Percentiles rank a stretch among this genome's conserved stretches.
Evolutionary conservation across 2,797 vertebrate genomes (phyloP).

Genomic region (Melanotaenia maccullochi): DNA sequence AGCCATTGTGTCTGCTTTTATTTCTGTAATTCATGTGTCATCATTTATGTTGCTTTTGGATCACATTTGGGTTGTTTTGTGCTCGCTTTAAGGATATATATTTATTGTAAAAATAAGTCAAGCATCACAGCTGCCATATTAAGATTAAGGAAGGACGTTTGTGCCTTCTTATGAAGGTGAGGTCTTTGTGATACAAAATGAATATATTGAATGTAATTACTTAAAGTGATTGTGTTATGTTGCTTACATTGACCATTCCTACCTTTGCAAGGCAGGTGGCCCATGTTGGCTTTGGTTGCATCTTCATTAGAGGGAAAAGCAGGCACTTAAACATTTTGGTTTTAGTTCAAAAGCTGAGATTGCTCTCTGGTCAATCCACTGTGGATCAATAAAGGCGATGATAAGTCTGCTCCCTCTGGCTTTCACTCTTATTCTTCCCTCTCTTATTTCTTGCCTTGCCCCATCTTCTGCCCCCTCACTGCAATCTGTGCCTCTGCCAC

Average conservation of each 20-base stretch:
- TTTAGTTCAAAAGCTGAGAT: conserved; percentile 10
- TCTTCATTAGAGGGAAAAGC: neutral
- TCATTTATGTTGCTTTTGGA: neutral
- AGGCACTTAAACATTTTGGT: conserved; percentile 3
- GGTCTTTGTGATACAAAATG: neutral
- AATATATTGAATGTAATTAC: neutral
- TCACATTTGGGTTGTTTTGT: too few relatives aligned
- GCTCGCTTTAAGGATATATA: neutral
- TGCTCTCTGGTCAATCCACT: conserved; percentile 8
- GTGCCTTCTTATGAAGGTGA: neutral
- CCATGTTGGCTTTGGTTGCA: neutral
- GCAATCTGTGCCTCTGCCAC: conserved; percentile 76
- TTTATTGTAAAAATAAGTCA: neutral
- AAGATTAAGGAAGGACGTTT: neutral
- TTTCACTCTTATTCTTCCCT: conserved; percentile 39
- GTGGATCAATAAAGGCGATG: conserved; percentile 16
- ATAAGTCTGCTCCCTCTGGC: conserved; percentile 7
- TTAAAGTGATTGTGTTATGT: neutral
- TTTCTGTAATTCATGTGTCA: neutral
- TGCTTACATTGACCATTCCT: neutral
- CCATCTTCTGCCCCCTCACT: conserved; percentile 64
- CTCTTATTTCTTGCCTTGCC: conserved; percentile 42
- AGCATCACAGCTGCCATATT: neutral
- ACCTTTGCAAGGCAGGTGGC: neutral
- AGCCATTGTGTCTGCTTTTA: neutral